Percentiles rank a stretch among this genome's conserved stretches.
phyloP scores from a whole-genome alignment of 2,797 vertebrate genomes.

The Simalia tracyae region DNA sequence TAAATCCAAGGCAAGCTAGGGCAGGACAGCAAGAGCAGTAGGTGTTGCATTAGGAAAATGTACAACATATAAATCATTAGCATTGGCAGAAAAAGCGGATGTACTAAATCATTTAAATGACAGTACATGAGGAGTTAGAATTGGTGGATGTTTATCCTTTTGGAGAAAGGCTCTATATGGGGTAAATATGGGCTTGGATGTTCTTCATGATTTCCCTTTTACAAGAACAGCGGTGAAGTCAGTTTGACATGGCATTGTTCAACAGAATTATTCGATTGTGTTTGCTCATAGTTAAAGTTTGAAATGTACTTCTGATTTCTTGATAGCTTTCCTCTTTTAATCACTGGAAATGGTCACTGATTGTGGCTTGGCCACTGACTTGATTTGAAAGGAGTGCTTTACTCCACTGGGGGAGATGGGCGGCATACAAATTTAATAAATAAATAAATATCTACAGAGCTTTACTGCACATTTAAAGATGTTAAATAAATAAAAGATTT shows the following conservation, averaged over 20 bases:
- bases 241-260: slow-evolving; percentile 26
- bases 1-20: slow-evolving; percentile 6
- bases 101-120: not conserved
- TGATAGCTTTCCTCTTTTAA: slow-evolving; percentile 8
- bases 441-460: not conserved
- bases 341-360: not conserved
- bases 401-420: too few species aligned
- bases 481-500: not conserved
- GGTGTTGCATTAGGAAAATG: not conserved
- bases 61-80: not conserved
- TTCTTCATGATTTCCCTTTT: slow-evolving; percentile 17
- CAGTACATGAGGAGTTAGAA: not conserved
- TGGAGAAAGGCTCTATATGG: not conserved
- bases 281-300: slow-evolving; percentile 23
- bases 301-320: slow-evolving; percentile 19
- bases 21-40: not conserved
- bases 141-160: not conserved
- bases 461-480: not conserved
- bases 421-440: too few species aligned
- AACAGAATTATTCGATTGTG: slow-evolving; percentile 14
- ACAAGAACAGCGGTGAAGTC: not conserved
- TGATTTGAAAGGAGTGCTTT: not conserved
- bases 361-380: not conserved
- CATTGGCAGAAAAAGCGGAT: slow-evolving; percentile 13
- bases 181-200: slow-evolving; percentile 1